phyloP scores from a whole-genome alignment of 2,888 invertebrate species.

The Drosophila picticornis region DNA sequence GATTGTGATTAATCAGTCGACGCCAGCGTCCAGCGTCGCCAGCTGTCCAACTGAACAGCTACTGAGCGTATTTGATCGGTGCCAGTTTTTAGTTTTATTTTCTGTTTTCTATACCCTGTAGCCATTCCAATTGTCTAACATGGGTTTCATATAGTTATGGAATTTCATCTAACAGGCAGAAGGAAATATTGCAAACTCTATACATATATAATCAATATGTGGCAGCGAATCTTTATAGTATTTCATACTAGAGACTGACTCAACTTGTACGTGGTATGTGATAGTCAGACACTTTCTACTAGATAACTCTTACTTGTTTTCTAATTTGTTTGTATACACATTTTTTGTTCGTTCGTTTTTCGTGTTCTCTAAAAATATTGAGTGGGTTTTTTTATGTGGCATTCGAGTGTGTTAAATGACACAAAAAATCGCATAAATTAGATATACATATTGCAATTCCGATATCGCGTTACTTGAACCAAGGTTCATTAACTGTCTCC shows the following conservation, averaged over 20 bases:
- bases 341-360: constrained; percentile 33
- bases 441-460: constrained; percentile 75
- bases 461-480: constrained; percentile 78
- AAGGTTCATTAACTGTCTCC: constrained; percentile 72
- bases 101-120: constrained; percentile 7
- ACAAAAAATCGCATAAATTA: constrained; percentile 79
- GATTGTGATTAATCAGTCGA: constrained; percentile 76
- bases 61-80: constrained; percentile 71
- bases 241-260: background rate
- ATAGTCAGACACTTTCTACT: background rate
- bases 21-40: constrained; percentile 56
- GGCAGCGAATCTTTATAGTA: background rate
- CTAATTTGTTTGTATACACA: constrained; percentile 15
- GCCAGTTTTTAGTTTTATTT: constrained; percentile 54
- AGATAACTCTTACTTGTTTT: constrained; percentile 5
- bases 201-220: background rate
- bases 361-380: constrained; percentile 59
- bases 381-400: constrained; percentile 70
- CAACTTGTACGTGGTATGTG: background rate
- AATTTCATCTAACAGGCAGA: background rate
- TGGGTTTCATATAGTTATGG: background rate
- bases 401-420: constrained; percentile 72
- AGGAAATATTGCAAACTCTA: background rate
- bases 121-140: background rate
- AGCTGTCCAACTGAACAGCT: constrained; percentile 64